These are phyloP conservation scores for Lithophane semibrunnea DNA, from an alignment of 2,888 invertebrate species.

Conservation along the genomic window DNA sequence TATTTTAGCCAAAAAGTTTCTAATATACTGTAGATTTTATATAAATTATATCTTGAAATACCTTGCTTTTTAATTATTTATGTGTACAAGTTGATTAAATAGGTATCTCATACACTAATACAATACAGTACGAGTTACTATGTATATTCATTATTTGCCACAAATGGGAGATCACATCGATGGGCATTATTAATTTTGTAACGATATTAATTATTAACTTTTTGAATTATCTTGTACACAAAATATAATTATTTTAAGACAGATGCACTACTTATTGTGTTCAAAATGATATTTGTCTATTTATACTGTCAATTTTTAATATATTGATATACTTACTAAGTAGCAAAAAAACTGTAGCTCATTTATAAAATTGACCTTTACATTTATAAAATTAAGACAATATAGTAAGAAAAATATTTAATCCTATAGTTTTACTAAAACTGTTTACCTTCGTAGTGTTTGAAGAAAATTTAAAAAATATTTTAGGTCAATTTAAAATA, in stretches of 20 bases:
- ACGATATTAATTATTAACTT: background rate
- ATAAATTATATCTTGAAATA: slow-evolving; percentile 28
- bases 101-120: background rate
- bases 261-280: slow-evolving; percentile 34
- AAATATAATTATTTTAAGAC: slow-evolving; percentile 6
- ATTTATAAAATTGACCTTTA: slow-evolving; percentile 54
- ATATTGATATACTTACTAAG: slow-evolving; percentile 27
- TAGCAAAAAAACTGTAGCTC: slow-evolving; percentile 39
- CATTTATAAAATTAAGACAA: slow-evolving; percentile 53
- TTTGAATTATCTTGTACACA: slow-evolving; percentile 28
- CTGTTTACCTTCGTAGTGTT: slow-evolving; percentile 58
- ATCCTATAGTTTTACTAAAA: slow-evolving; percentile 56
- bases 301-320: slow-evolving; percentile 61
- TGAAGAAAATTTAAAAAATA: slow-evolving; percentile 46
- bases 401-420: slow-evolving; percentile 50
- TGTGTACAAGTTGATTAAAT: slow-evolving; percentile 24
- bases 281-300: slow-evolving; percentile 57
- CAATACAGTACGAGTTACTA: background rate
- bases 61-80: slow-evolving; percentile 2
- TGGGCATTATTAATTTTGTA: background rate
- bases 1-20: slow-evolving; percentile 46
- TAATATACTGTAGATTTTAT: slow-evolving; percentile 71
- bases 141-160: background rate
- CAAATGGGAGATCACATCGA: background rate
- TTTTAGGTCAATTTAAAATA: slow-evolving; percentile 50